Percentiles rank a stretch among this genome's conserved stretches.
Evolutionary conservation across 2,888 invertebrate species (phyloP).

Genomic region (Lacanobia oleracea): DNA sequence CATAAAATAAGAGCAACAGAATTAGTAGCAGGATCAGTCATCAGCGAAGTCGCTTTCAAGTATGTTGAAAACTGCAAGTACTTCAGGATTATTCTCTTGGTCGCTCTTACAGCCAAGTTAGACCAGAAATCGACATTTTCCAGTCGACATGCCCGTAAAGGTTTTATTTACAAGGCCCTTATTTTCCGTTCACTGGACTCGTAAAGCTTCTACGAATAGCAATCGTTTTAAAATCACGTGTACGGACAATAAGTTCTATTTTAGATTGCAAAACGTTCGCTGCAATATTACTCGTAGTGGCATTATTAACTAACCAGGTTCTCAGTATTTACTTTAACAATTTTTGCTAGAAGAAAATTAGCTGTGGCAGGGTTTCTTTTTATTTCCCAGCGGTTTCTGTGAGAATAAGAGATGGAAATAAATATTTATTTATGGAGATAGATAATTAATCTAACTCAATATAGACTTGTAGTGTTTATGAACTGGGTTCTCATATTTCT

Average conservation of each 20-base stretch:
- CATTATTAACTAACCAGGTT: conserved; percentile 23
- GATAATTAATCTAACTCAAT: conserved; percentile 8
- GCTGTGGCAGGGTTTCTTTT: conserved; percentile 22
- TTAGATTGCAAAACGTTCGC: conserved; percentile 26
- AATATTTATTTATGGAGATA: conserved; percentile 32
- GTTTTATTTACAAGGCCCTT: conserved; percentile 13
- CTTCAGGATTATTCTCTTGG: conserved; percentile 28
- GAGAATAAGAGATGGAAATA: conserved; percentile 13
- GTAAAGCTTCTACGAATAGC: conserved; percentile 6
- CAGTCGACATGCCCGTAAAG: conserved; percentile 17
- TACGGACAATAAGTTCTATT: conserved; percentile 18
- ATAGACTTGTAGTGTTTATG: conserved; percentile 2
- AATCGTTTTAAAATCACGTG: conserved; percentile 22
- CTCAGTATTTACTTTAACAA: conserved; percentile 31
- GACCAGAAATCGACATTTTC: conserved; percentile 8
- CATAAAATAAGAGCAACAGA: conserved; percentile 1
- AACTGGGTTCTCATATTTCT: conserved; percentile 5
- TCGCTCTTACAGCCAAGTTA: background rate
- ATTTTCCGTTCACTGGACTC: conserved; percentile 26
- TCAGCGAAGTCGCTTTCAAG: background rate
- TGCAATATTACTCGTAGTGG: conserved; percentile 21
- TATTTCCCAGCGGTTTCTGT: conserved; percentile 39
- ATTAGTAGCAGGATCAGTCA: background rate
- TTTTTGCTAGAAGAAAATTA: conserved; percentile 29
- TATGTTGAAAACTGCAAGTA: conserved; percentile 6